Conservation (phyloP, 2,113 vertebrate genomes). For the Zosterops lateralis region DNA sequence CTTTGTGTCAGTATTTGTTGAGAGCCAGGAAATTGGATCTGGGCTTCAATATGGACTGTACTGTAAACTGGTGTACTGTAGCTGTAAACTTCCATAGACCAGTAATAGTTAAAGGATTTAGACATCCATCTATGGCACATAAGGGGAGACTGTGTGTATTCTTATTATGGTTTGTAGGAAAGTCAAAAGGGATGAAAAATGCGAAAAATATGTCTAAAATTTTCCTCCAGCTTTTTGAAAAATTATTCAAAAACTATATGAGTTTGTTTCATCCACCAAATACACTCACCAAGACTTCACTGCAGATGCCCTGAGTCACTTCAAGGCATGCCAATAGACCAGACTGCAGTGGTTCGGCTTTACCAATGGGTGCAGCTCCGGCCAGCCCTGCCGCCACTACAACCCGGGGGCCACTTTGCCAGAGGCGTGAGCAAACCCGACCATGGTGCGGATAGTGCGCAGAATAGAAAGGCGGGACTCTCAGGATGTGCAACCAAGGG, state of each 20-base stretch:
- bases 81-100: neutral
- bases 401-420: too few species aligned
- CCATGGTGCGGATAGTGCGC: too few species aligned
- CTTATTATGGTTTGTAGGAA: neutral
- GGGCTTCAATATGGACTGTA: accelerated
- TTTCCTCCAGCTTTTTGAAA: neutral
- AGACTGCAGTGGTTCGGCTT: too few species aligned
- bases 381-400: too few species aligned
- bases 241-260: neutral
- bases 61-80: neutral
- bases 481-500: too few species aligned
- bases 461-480: too few species aligned
- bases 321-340: neutral
- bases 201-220: neutral
- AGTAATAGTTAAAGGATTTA: neutral
- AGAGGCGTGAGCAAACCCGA: too few species aligned
- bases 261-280: neutral
- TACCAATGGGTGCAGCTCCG: too few species aligned
- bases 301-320: neutral
- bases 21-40: neutral
- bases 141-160: neutral
- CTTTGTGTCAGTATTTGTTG: neutral
- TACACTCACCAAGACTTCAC: neutral
- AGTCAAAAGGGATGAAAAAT: neutral
- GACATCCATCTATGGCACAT: neutral